A percentile compares a stretch with the other conserved stretches of the same genome.
phyloP scores from a whole-genome alignment of 2,888 invertebrate species.

The Caenorhabditis becei region DNA sequence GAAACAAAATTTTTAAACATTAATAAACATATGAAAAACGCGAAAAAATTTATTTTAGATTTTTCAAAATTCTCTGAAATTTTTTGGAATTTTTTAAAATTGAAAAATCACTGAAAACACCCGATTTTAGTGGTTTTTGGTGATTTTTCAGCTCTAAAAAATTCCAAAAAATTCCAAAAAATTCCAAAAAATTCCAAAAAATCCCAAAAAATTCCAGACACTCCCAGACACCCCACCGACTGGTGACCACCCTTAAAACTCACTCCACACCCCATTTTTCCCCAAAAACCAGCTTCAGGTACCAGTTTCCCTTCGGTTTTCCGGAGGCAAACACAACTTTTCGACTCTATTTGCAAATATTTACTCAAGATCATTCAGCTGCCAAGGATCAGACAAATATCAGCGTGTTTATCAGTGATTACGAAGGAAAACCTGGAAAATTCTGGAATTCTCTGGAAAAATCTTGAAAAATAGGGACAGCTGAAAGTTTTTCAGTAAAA shows the following conservation, averaged over 20 bases:
- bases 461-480: not conserved
- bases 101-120: no score
- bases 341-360: slow-evolving; percentile 7
- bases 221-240: not conserved
- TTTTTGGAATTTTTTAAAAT: no score
- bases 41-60: not conserved
- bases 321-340: slow-evolving; percentile 30
- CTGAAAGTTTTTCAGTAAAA: no score
- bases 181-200: no score
- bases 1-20: not conserved
- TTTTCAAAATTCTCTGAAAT: no score
- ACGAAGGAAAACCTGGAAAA: not conserved
- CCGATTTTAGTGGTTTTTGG: no score
- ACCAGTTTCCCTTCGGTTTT: slow-evolving; percentile 40
- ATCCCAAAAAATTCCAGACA: not conserved
- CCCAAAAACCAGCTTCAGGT: slow-evolving; percentile 14
- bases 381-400: not conserved
- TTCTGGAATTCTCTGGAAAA: not conserved
- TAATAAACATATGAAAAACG: not conserved
- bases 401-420: not conserved
- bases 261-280: not conserved
- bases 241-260: not conserved
- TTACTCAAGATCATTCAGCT: slow-evolving; percentile 6
- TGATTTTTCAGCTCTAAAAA: not conserved
- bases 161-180: not conserved